A percentile compares a stretch with the other conserved stretches of the same genome.
phyloP scores from a whole-genome alignment of 2,113 vertebrate species.

The Ammodramus savannarum region DNA sequence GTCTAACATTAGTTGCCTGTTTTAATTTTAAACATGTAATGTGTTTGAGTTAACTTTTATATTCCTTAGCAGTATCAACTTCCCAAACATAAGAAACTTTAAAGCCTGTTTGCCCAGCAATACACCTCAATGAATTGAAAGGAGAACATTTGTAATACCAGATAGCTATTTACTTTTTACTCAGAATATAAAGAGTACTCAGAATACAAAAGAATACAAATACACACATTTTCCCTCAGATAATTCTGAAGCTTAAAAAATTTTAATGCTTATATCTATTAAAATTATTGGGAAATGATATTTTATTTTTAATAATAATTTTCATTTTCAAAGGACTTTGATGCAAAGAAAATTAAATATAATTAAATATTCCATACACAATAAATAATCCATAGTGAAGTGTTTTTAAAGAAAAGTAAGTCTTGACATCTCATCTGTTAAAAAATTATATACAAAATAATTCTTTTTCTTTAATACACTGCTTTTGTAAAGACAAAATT shows the following conservation, averaged over 20 bases:
- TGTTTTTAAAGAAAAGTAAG: background rate
- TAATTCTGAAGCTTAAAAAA: background rate
- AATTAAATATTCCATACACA: background rate
- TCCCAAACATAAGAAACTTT: background rate
- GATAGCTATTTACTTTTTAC: background rate
- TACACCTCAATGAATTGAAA: background rate
- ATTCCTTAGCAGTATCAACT: background rate
- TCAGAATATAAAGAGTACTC: background rate
- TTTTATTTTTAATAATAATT: background rate
- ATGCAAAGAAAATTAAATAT: background rate
- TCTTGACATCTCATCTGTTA: background rate
- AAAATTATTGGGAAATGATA: background rate
- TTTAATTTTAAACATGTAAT: background rate
- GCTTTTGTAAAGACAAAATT: background rate
- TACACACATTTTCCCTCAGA: background rate
- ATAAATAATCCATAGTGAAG: background rate
- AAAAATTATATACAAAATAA: background rate
- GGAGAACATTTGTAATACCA: background rate
- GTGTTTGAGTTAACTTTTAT: background rate
- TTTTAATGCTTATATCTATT: background rate
- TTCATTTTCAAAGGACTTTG: background rate
- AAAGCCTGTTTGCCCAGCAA: background rate
- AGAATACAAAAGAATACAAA: background rate
- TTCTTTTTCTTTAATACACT: background rate
- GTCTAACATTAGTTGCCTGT: background rate